phyloP scores from a whole-genome alignment of 2,888 invertebrate genomes.

The Pollenia angustigena region DNA sequence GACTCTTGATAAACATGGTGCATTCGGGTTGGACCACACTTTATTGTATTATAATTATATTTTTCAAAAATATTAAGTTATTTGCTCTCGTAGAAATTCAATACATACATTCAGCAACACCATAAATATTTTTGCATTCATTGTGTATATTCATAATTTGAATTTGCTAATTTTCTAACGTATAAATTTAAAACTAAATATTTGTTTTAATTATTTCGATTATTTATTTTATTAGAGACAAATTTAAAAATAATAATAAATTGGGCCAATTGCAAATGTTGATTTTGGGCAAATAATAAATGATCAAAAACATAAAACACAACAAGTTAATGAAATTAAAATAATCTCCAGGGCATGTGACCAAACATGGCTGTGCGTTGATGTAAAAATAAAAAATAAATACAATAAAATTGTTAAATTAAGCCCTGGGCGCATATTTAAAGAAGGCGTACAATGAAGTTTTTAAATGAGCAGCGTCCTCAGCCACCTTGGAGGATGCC shows the following conservation, averaged over 20 bases:
- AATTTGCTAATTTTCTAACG: constrained; percentile 7
- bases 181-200: constrained; percentile 18
- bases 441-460: not conserved
- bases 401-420: not conserved
- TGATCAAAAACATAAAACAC: constrained; percentile 22
- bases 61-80: too few relatives aligned
- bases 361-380: constrained; percentile 11
- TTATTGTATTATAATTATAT: too few relatives aligned
- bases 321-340: constrained; percentile 69
- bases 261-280: constrained; percentile 29
- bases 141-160: not conserved
- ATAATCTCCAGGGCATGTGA: constrained; percentile 54
- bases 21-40: too few relatives aligned
- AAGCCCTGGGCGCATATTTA: not conserved
- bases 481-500: not conserved
- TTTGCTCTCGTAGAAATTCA: too few relatives aligned
- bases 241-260: constrained; percentile 54
- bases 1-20: too few relatives aligned
- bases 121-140: not conserved
- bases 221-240: constrained; percentile 40
- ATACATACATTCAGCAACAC: too few relatives aligned
- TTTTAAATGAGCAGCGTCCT: not conserved
- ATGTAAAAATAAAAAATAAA: constrained; percentile 44
- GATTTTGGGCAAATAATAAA: constrained; percentile 30
- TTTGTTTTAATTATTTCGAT: constrained; percentile 35